phyloP scores from a whole-genome alignment of 2,113 vertebrate species.

The Gymnocephalus cernua region DNA sequence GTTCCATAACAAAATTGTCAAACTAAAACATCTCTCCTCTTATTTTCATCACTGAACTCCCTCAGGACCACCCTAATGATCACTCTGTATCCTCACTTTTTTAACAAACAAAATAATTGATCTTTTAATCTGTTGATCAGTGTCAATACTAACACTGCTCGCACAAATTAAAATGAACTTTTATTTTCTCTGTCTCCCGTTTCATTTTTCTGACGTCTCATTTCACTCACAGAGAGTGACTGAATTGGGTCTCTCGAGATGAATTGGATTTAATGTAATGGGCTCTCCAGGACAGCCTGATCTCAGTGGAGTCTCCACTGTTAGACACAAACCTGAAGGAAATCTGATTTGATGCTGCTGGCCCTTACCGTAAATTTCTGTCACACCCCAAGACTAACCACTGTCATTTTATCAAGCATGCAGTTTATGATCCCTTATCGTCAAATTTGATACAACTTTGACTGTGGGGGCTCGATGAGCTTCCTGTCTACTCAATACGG shows the following conservation, averaged over 20 bases:
- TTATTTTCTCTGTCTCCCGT: background rate
- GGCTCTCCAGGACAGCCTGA: slow-evolving; percentile 3
- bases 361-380: background rate
- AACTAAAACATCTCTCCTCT: background rate
- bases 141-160: background rate
- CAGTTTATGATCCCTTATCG: background rate
- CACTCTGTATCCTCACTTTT: background rate
- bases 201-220: background rate
- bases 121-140: background rate
- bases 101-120: background rate
- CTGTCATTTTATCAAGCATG: slow-evolving; percentile 20
- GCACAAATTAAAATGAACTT: background rate
- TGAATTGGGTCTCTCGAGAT: slow-evolving; percentile 9
- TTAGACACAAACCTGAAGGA: slow-evolving; percentile 30
- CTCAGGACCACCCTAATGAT: background rate
- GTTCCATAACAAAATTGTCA: background rate
- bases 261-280: slow-evolving; percentile 3
- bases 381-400: background rate
- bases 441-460: slow-evolving; percentile 5
- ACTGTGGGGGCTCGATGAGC: background rate
- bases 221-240: background rate
- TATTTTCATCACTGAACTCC: background rate
- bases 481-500: slow-evolving; percentile 2
- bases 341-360: slow-evolving; percentile 6
- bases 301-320: slow-evolving; percentile 5